Evolutionary conservation across 2,888 invertebrate species (phyloP), one percentile per base, ranked within the genome.

Genomic region (Lysandra coridon): DNA sequence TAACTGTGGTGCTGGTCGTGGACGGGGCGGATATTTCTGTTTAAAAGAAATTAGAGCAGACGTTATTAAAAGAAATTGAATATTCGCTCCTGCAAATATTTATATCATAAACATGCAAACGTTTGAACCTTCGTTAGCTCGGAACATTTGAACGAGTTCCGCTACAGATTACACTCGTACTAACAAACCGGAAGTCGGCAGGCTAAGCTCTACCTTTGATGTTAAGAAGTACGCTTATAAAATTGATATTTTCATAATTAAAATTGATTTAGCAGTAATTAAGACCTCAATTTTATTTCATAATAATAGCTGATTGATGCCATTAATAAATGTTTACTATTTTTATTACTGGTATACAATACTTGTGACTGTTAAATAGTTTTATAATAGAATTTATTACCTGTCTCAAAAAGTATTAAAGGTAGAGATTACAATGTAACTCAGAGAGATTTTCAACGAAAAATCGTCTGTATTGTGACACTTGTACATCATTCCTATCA

Each of bases 1-100:
- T 94, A 74, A 95, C 91, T 76, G 94, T 92, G 57, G 95, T 95
- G 81, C 95, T 95, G 62, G 96, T 96, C 82, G 97, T 97, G 53
- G 97, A 97, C 60, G 98, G 98, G 40, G 97, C 97, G 74, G 98
- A 97, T 91, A 98, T 97, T 96, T 98, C 98, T 98, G 95, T 60
- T 88, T 93, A 85, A 85, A 81, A 83, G 60, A 78, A 79, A 82
- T 78, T 80, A 81, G 73, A 62, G 69, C 79, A 77, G 62, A 78
- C 76, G 75, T 80, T 75, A 73, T 79, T 60, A 79, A 79, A 79
- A 79, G 79, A 79, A 79, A 79, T 62, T 79, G 74, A 83, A 83
- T 80, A 80, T 78, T 79, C 75, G 40, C 77, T 69, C 82, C 80
- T 75, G 76, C 79, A 80, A 81, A 79, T 81, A 78, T 80, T 80